Conservation (phyloP, 2,113 vertebrate genomes). For the Naja naja region DNA sequence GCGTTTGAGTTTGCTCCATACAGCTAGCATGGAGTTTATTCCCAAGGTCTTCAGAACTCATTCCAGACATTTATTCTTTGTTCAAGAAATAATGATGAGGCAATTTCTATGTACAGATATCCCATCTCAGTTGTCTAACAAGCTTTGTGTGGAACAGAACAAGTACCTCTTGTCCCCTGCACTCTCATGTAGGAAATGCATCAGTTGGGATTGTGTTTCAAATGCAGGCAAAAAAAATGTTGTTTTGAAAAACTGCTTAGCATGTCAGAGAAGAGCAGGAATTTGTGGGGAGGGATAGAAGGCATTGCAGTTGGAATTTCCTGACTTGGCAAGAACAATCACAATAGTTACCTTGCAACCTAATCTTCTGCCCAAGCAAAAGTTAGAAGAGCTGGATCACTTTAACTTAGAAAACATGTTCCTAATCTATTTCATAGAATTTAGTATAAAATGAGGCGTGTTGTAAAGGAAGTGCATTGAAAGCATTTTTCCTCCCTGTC, state of each 20-base stretch:
- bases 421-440: neutral
- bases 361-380: neutral
- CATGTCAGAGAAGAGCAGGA: neutral
- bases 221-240: neutral
- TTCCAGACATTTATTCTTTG: neutral
- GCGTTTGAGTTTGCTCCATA: fast-evolving
- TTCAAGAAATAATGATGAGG: neutral
- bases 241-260: neutral
- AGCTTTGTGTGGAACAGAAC: neutral
- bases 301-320: neutral
- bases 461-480: neutral
- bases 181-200: neutral
- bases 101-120: neutral
- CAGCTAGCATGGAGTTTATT: neutral
- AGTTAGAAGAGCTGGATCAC: neutral
- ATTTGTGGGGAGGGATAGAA: neutral
- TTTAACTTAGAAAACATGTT: neutral
- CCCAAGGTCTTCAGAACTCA: neutral
- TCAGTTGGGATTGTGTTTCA: neutral
- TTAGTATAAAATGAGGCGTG: neutral
- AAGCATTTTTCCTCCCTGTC: neutral
- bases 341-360: neutral
- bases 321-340: neutral
- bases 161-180: neutral
- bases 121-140: neutral